phyloP scores from a whole-genome alignment of 2,113 vertebrate species.

The Phylloscopus trochilus region DNA sequence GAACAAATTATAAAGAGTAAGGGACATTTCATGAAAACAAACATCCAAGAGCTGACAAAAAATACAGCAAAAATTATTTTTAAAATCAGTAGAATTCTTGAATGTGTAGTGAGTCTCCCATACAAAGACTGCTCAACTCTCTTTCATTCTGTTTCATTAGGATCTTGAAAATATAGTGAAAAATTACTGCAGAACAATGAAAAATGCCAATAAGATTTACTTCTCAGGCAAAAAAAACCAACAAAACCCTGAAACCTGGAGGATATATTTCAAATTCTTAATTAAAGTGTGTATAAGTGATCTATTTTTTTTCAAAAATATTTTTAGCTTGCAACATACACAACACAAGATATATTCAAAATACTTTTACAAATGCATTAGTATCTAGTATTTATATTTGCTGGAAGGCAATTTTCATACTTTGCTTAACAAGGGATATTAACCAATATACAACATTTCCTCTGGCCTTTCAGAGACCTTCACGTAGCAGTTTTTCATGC shows the following conservation, averaged over 20 bases:
- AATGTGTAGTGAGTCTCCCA: conserved; percentile 11
- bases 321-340: neutral
- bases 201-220: conserved; percentile 31
- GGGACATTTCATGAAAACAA: neutral
- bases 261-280: neutral
- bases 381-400: conserved; percentile 39
- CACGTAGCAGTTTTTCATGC: neutral
- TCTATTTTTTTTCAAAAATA: neutral
- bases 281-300: neutral
- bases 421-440: neutral
- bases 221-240: neutral
- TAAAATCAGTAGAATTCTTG: neutral
- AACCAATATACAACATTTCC: conserved; percentile 18
- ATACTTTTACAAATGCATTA: conserved; percentile 9
- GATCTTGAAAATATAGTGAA: conserved; percentile 29
- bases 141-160: neutral
- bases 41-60: neutral
- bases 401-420: conserved; percentile 51
- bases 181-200: conserved; percentile 37
- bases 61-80: neutral
- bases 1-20: neutral
- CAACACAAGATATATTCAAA: neutral
- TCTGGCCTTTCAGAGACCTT: neutral
- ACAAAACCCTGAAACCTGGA: neutral
- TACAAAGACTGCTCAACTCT: neutral